phyloP scores from a whole-genome alignment of 1,140 invertebrate species.

The Chelonus insularis region DNA sequence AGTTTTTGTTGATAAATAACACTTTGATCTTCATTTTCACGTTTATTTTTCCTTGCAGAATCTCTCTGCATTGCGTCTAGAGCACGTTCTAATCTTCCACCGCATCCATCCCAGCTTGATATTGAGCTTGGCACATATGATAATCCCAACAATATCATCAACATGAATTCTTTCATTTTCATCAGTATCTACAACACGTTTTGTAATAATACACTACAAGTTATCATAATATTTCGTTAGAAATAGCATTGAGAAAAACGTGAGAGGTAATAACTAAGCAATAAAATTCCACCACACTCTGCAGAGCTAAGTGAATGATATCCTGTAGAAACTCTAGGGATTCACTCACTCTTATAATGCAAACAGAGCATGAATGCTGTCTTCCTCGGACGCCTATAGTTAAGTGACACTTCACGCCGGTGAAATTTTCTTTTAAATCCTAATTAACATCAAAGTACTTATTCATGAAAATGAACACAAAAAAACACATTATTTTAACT shows the following conservation, averaged over 20 bases:
- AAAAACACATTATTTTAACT: no score
- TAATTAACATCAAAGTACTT: not conserved
- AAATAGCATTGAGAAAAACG: no score
- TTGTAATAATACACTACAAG: not conserved
- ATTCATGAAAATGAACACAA: no score
- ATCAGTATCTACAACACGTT: not conserved
- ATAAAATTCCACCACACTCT: no score
- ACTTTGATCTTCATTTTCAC: conserved; percentile 41
- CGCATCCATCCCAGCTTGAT: conserved; percentile 37
- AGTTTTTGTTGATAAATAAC: conserved; percentile 49
- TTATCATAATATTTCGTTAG: not conserved
- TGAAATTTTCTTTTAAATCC: conserved; percentile 35
- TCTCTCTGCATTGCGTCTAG: conserved; percentile 50
- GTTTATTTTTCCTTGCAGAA: conserved; percentile 39
- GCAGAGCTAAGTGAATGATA: no score
- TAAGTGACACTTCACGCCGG: conserved; percentile 35
- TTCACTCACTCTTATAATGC: conserved; percentile 35
- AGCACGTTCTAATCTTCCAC: conserved; percentile 52
- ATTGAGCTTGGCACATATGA: conserved; percentile 8
- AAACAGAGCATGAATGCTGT: conserved; percentile 54
- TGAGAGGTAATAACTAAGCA: no score
- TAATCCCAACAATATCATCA: conserved; percentile 14
- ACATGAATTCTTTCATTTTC: conserved; percentile 14
- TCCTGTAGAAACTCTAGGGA: conserved; percentile 54
- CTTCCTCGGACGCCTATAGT: conserved; percentile 40